Percentiles rank a stretch among this genome's conserved stretches.
Conservation (phyloP, 2,797 vertebrate species). For the Pyrocephalus nanus region DNA sequence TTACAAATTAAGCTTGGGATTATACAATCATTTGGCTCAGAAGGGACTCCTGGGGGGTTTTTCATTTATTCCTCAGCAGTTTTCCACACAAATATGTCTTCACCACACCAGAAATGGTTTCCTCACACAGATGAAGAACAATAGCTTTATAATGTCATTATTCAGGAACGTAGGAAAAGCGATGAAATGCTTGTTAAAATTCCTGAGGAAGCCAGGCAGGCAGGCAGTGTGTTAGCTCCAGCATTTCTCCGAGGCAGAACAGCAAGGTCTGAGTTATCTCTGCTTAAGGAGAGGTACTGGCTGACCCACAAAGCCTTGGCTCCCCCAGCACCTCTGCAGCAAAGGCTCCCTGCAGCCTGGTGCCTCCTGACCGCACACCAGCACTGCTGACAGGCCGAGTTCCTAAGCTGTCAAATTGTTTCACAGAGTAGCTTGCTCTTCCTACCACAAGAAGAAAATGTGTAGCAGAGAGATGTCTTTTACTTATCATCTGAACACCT, state of each 20-base stretch:
- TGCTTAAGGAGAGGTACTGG: background rate
- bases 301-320: accelerated
- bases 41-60: background rate
- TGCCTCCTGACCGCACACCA: background rate
- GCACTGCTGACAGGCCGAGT: background rate
- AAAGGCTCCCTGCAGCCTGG: background rate
- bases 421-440: background rate
- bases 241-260: background rate
- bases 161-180: background rate
- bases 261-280: background rate
- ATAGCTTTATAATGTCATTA: conserved; percentile 13
- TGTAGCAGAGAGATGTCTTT: background rate
- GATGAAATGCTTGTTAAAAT: background rate
- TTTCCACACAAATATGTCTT: background rate
- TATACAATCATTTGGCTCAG: background rate
- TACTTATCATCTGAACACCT: background rate
- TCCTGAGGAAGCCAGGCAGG: background rate
- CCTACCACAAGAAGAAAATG: background rate
- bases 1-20: conserved; percentile 14
- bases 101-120: conserved; percentile 16
- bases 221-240: background rate
- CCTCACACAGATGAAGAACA: conserved; percentile 24
- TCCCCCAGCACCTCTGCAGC: background rate
- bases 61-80: conserved; percentile 22
- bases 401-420: background rate